phyloP scores from a whole-genome alignment of 2,888 invertebrate species.

The Eupithecia abbreviata region DNA sequence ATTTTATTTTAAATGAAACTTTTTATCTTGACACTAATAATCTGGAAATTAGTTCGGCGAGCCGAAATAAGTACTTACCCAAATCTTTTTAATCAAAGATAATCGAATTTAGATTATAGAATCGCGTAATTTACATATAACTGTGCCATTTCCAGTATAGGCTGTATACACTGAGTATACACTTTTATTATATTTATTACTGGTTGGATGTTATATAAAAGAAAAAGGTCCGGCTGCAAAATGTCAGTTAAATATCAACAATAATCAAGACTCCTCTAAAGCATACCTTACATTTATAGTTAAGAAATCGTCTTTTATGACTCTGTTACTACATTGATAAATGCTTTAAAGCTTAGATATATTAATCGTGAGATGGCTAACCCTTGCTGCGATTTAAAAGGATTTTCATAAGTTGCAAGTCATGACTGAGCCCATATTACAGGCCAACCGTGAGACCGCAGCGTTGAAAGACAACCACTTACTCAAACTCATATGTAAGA shows the following conservation, averaged over 20 bases:
- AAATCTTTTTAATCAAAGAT: conserved; percentile 29
- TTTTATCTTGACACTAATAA: conserved; percentile 63
- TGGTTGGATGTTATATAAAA: conserved; percentile 15
- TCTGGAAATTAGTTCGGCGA: conserved; percentile 54
- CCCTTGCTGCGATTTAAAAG: conserved; percentile 44
- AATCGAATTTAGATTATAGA: neutral
- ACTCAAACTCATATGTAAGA: conserved; percentile 33
- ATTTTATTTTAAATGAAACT: conserved; percentile 74
- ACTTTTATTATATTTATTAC: neutral
- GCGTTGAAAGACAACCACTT: conserved; percentile 57
- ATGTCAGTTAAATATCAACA: conserved; percentile 27
- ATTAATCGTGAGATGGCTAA: conserved; percentile 36
- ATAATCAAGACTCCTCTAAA: conserved; percentile 18
- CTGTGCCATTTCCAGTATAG: neutral
- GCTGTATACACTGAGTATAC: no score
- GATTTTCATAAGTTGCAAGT: conserved; percentile 49
- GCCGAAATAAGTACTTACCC: conserved; percentile 46
- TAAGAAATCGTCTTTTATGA: conserved; percentile 26
- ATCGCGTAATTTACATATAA: neutral
- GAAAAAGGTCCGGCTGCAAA: conserved; percentile 23
- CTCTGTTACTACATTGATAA: conserved; percentile 29
- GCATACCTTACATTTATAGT: conserved; percentile 6
- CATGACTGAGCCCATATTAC: conserved; percentile 55
- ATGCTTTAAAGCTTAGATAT: conserved; percentile 36
- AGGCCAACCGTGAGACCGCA: conserved; percentile 57